Evolutionary conservation across 2,113 vertebrate species (phyloP).

Genomic region (Corvus hawaiiensis): DNA sequence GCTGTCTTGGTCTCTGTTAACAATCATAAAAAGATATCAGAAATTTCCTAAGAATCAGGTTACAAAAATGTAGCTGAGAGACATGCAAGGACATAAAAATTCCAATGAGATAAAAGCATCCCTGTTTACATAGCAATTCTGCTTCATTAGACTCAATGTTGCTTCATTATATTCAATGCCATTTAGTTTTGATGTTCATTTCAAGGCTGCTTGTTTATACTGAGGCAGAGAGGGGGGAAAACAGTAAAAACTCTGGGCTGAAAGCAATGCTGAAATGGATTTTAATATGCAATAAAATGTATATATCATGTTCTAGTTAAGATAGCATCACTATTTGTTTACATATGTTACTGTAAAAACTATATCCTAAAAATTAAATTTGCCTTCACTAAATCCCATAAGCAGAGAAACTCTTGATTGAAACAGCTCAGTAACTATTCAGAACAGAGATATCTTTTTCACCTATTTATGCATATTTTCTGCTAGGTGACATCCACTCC

Average conservation of each 20-base stretch:
- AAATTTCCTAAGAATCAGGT: constrained; percentile 60
- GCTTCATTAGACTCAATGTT: constrained; percentile 72
- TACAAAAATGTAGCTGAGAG: constrained; percentile 65
- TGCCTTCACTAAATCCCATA: background rate
- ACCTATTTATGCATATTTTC: background rate
- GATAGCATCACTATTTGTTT: background rate
- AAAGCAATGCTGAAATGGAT: constrained; percentile 8
- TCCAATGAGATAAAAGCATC: constrained; percentile 72
- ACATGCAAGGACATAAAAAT: constrained; percentile 74
- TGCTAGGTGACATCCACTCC: background rate
- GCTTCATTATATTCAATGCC: constrained; percentile 76
- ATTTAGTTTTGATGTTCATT: constrained; percentile 74
- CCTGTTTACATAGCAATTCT: constrained; percentile 64
- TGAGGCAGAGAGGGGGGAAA: constrained; percentile 30
- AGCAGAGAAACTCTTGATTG: background rate
- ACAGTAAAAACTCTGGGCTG: constrained; percentile 26
- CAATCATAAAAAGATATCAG: constrained; percentile 34
- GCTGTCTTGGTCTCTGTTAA: constrained; percentile 13
- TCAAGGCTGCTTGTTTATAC: constrained; percentile 75
- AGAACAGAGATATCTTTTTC: background rate
- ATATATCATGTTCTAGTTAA: background rate
- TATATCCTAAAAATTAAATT: background rate
- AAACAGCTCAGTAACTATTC: background rate
- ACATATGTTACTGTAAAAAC: background rate
- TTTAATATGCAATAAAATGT: background rate